These are phyloP conservation scores for Chaetogeoica ovagalla DNA, from an alignment of 2,888 invertebrate genomes.

Conservation along the genomic window DNA sequence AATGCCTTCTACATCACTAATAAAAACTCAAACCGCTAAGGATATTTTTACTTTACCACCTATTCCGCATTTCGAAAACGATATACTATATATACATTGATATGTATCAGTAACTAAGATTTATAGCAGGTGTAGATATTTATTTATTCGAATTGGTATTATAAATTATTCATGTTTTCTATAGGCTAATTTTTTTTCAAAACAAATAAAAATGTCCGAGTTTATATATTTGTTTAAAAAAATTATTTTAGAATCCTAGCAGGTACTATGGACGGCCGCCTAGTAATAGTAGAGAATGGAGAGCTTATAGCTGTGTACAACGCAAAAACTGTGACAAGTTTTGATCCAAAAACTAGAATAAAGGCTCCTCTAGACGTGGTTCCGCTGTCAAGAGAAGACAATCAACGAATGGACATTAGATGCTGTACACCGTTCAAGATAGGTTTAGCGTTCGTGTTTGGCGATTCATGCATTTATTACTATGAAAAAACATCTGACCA, in stretches of 20 bases:
- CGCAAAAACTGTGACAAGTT: conserved; percentile 59
- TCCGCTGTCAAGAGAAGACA: conserved; percentile 23
- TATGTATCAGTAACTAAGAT: too few relatives aligned
- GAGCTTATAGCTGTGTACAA: conserved; percentile 73
- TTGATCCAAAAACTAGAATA: conserved; percentile 46
- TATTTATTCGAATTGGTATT: too few relatives aligned
- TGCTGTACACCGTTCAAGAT: conserved; percentile 37
- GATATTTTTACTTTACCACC: too few relatives aligned
- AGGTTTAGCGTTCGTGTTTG: conserved; percentile 38
- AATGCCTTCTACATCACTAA: too few relatives aligned
- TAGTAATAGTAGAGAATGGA: conserved; percentile 82
- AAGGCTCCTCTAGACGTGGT: conserved; percentile 41
- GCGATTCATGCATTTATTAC: conserved; percentile 34
- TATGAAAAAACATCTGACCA: conserved; percentile 39
- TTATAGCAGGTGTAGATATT: too few relatives aligned
- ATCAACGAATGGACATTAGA: conserved; percentile 39
- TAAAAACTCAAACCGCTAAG: too few relatives aligned
- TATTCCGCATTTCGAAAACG: too few relatives aligned
- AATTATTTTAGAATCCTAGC: conserved; percentile 68
- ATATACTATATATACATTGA: too few relatives aligned
- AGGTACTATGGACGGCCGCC: conserved; percentile 75
- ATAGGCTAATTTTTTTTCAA: neutral
- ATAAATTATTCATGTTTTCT: neutral
- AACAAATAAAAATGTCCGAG: neutral
- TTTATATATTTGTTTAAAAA: neutral